Base-by-base conservation (phyloP, 2,888 invertebrate genomes). In the Acanthopleura granulata region DNA sequence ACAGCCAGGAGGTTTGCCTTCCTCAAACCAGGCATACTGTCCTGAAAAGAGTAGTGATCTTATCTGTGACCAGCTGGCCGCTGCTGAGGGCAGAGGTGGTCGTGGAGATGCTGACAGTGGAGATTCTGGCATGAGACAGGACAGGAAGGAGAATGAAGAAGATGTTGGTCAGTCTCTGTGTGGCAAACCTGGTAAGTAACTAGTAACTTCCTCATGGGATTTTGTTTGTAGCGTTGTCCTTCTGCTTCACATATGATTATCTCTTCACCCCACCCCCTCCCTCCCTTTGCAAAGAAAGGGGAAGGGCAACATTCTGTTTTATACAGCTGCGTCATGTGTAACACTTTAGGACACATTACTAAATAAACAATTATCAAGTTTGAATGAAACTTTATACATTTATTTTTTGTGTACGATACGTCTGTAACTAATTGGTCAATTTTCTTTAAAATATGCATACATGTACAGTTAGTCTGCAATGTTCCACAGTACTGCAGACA, bases 141-240 rank as follows among this genome's bases (percentile, higher is more conserved):
- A 50, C 49, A n/a, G 72, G 57, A 22, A 29, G 57, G 50, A 57
- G 29, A 0, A 6, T 72, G 50, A 57, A 49, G n/a, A 72, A 72
- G 50, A 57, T 51, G 25, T 51, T 57, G 22, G 72, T 27, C 50
- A 50, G 72, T 30, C 50, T 50, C 27, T 57, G 27, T 82, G 82
- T 80, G 79, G 80, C 66, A 79, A 81, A 76, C 82, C 82, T 79
- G 82, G 82, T 82, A 74, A 75, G 78, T 73, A 16, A 49, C 18
- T 3, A 75, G 78, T 73, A 16, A 49, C 18, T 3, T 69, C 27
- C 14, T 69, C 11, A 49, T 40, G 72, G n/a, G 72, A 9, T 30
- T 49, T 30, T 72, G 40, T 25, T 3, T 22, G 72, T 72, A 72
- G 49, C 30, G 16, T 6, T 72, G 12, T 16, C 25, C 16, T 49